Base-by-base conservation (phyloP, 2,797 vertebrate genomes). In the Acipenser transmontanus region DNA sequence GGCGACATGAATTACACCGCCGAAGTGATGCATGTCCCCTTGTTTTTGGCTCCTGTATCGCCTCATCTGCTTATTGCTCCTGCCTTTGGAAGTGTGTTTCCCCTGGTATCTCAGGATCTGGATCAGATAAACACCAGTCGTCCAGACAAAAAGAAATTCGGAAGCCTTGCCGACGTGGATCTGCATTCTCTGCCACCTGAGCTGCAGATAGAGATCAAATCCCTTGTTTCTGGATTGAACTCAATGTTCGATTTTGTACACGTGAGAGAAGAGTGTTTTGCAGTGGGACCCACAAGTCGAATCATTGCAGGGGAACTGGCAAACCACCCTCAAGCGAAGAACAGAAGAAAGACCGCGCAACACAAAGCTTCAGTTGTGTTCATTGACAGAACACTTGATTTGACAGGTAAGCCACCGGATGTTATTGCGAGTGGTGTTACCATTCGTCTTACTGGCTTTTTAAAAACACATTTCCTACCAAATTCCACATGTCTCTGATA, bases 351-450 rank as follows among this genome's bases (percentile, higher is more conserved):
- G 76, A 81, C 64, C 0, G 91, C 93, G 0, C 80, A 75, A 0
- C 88, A 80, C 65, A 94, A 91, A 77, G 93, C 93, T 1, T 93
- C 94, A 0, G 52, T 99, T 48, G 83, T 99, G 71, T 97, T 99
- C 69, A 78, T 99, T 67, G 97, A 98, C 81, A 87, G 97, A 67
- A 93, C 91, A 0, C 71, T 98, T 85, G 97, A 98, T 81, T 83
- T 99, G 0, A 92, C 93, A 79, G 97, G 97, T 99, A 80, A 78
- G 79, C 9, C 50, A 20, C 7, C 2, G 1, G 17, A 17, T 17
- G 17, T 17, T 17, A 17, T 17, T 17, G 17, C 17, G 17, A 17
- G 17, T 17, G 17, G 17, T 17, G 17, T 17, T 17, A 17, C 1
- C 17, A 17, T 17, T 17, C 17, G 1, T 17, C 17, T 17, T 17